These are phyloP conservation scores for Aspidapion aeneum DNA, from an alignment of 2,888 invertebrate genomes.

Conservation along the genomic window DNA sequence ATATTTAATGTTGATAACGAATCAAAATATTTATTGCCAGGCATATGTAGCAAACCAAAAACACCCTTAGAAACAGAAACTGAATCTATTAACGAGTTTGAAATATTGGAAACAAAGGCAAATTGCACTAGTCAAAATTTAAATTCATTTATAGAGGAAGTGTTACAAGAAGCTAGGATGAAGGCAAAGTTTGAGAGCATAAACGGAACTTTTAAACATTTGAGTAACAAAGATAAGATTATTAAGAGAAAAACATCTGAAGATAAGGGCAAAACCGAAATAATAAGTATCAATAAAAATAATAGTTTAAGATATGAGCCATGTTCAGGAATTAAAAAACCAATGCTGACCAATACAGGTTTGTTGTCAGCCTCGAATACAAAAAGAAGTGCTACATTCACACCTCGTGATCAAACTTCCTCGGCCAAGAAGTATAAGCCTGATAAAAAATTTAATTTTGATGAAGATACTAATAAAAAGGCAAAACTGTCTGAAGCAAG, in stretches of 20 bases:
- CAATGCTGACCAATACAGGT: background rate
- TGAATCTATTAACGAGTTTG: background rate
- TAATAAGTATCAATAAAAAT: background rate
- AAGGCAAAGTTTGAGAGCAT: background rate
- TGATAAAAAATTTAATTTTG: background rate
- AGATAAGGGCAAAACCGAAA: background rate
- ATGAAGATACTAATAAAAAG: background rate
- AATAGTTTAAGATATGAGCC: too few species aligned
- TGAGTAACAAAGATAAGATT: background rate
- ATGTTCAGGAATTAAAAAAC: too few species aligned
- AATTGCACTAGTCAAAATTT: background rate
- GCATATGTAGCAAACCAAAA: too few species aligned
- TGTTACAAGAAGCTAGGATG: background rate
- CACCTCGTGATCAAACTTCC: background rate
- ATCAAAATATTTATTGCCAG: background rate
- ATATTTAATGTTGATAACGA: background rate
- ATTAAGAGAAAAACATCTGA: background rate
- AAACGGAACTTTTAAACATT: background rate
- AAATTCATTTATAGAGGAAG: background rate
- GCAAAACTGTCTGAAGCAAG: too few species aligned
- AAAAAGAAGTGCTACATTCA: background rate
- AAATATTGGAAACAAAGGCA: background rate
- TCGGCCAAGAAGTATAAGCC: background rate
- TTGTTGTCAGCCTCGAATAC: background rate
- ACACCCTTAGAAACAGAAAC: too few species aligned